A percentile compares a stretch with the other conserved stretches of the same genome.
Evolutionary conservation across 2,113 vertebrate genomes (phyloP).

Genomic region (Mustela nigripes): DNA sequence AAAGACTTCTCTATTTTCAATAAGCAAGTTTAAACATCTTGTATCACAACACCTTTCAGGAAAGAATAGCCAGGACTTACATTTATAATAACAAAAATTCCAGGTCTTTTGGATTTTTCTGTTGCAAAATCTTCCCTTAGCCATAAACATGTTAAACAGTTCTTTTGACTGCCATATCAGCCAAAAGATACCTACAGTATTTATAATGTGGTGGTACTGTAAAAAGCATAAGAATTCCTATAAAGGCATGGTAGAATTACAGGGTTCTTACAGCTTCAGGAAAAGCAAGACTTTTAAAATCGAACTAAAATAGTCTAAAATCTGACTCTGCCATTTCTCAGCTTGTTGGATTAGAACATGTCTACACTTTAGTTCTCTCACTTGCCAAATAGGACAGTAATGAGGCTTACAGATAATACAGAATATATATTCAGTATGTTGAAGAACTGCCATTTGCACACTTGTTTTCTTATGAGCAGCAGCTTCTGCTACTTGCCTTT

Average conservation of each 20-base stretch:
- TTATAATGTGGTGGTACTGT: background rate
- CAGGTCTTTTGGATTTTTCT: background rate
- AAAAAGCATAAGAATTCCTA: background rate
- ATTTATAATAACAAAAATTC: background rate
- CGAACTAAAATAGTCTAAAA: slow-evolving; percentile 21
- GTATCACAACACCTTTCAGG: slow-evolving; percentile 41
- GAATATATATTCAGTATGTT: background rate
- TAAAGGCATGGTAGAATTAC: background rate
- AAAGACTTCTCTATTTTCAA: slow-evolving; percentile 55
- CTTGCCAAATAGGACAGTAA: background rate
- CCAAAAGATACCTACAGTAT: background rate
- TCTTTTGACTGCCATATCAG: background rate
- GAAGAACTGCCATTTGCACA: background rate
- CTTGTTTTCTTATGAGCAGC: background rate
- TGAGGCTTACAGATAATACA: background rate
- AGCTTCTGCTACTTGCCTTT: background rate
- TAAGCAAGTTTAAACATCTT: slow-evolving; percentile 53
- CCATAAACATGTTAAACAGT: background rate
- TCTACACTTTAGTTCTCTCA: background rate
- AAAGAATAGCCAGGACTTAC: slow-evolving; percentile 8
- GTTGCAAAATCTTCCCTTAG: background rate
- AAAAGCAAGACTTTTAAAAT: background rate
- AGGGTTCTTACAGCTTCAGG: background rate
- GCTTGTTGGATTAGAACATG: background rate
- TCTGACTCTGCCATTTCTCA: slow-evolving; percentile 17